Evolutionary conservation across 2,113 vertebrate species (phyloP).

Genomic region (Rhombomys opimus): DNA sequence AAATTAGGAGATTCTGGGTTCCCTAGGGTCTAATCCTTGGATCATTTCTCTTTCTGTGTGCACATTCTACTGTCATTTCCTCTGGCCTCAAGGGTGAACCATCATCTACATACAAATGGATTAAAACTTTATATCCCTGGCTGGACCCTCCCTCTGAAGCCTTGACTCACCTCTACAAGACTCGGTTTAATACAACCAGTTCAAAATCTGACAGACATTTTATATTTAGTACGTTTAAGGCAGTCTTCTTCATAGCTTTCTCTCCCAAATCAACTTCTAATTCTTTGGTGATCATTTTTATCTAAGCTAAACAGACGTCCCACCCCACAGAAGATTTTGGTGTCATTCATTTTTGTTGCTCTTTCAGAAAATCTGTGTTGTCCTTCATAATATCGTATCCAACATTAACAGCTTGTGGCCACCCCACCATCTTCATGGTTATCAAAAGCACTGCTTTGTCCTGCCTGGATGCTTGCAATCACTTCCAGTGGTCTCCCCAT

Average conservation of each 20-base stretch:
- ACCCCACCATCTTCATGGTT: neutral
- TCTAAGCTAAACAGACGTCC: neutral
- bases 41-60: neutral
- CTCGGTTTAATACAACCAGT: neutral
- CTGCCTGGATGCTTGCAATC: neutral
- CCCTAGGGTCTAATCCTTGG: neutral
- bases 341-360: neutral
- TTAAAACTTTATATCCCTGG: neutral
- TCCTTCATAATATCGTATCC: neutral
- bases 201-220: constrained; percentile 13
- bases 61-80: neutral
- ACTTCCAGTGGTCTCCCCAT: neutral
- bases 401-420: neutral
- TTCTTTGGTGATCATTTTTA: neutral
- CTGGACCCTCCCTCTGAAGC: neutral
- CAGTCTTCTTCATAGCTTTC: neutral
- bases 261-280: neutral
- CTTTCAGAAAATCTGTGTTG: constrained; percentile 1
- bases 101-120: neutral
- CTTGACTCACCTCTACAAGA: neutral
- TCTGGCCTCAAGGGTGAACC: neutral
- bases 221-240: neutral
- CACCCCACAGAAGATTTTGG: neutral
- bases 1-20: neutral
- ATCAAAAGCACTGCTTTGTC: neutral